Base-by-base conservation (phyloP, 2,797 vertebrate genomes). In the Danio tinwini region DNA sequence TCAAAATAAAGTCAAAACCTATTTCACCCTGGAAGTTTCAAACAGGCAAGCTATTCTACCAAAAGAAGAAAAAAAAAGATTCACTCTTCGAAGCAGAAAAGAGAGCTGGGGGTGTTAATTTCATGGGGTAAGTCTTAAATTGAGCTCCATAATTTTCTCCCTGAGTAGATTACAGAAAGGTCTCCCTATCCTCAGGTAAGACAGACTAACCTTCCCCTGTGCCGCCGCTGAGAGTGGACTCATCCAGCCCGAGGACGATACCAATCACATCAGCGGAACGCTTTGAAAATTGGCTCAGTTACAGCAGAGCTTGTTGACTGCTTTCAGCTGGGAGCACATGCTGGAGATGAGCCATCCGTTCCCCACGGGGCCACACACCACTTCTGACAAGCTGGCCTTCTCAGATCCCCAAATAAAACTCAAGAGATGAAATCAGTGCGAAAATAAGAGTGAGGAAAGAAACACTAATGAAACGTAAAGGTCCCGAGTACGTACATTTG, bases 41-140 rank as follows among this genome's bases (percentile, higher is more conserved):
- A 88, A 91, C 87, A 87, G 85, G 81, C 83, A 87, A 83, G 78
- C 83, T 84, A 84, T 90, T 90, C 85, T 89, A 90, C 40, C 10
- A 42, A 71, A 11, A 64, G 91, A 17, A 21, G 16, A 8, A n/a
- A 21, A 21, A 37, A 89, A 75, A 74, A 89, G 90, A 90, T 91
- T 91, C 88, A 85, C 88, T 91, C 88, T 90, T 88, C 86, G 89
- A 88, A 88, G 89, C 89, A 88, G 84, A 91, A 92, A 89, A 88
- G 86, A 91, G 88, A 89, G 93, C 93, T 93, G 75, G 91, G 89
- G 92, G 93, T 93, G 92, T 93, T 94, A 90, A 94, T 94, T 94
- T 94, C 93, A 94, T 93, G 94, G 93, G 88, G 91, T 92, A 92
- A 91, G 89, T 92, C 90, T 92, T 93, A 94, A 94, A 93, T 93